A percentile compares a stretch with the other conserved stretches of the same genome.
These are phyloP conservation scores for Andrena fulva DNA, from an alignment of 2,888 invertebrate genomes.

Conservation along the genomic window DNA sequence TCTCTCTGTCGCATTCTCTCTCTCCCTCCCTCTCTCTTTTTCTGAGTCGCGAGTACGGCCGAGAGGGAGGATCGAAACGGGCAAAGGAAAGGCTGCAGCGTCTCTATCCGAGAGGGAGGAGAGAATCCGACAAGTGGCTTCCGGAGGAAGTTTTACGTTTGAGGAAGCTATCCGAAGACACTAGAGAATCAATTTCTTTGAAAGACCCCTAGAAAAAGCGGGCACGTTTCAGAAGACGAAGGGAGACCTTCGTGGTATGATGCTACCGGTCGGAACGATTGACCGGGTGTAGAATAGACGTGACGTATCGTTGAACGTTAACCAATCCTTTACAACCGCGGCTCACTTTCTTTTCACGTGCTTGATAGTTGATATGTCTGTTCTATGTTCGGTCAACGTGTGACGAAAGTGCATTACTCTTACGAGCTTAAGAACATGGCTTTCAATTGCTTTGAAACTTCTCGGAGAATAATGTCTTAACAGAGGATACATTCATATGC, in stretches of 20 bases:
- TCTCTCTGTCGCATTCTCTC: not conserved
- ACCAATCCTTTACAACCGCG: no score
- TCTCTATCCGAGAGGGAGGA: slow-evolving; percentile 35
- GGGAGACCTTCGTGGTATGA: slow-evolving; percentile 24
- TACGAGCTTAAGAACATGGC: slow-evolving; percentile 12
- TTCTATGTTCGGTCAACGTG: slow-evolving; percentile 20
- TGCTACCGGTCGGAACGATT: slow-evolving; percentile 17
- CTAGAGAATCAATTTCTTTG: slow-evolving; percentile 57
- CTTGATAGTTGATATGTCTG: slow-evolving; percentile 2
- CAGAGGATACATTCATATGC: not conserved
- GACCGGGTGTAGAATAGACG: slow-evolving; percentile 9
- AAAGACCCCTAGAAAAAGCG: slow-evolving; percentile 25
- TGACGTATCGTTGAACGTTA: slow-evolving; percentile 9
- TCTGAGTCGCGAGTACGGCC: slow-evolving; percentile 12
- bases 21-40: slow-evolving; percentile 31
- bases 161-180: slow-evolving; percentile 47
- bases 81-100: slow-evolving; percentile 17
- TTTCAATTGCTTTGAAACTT: slow-evolving; percentile 16
- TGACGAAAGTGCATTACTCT: not conserved
- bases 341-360: no score
- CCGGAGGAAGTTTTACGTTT: slow-evolving; percentile 48
- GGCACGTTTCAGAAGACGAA: slow-evolving; percentile 29
- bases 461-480: slow-evolving; percentile 5
- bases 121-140: slow-evolving; percentile 71
- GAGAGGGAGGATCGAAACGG: slow-evolving; percentile 15